Conservation (phyloP, 2,888 invertebrate genomes). For the Oxytorus armatus region DNA sequence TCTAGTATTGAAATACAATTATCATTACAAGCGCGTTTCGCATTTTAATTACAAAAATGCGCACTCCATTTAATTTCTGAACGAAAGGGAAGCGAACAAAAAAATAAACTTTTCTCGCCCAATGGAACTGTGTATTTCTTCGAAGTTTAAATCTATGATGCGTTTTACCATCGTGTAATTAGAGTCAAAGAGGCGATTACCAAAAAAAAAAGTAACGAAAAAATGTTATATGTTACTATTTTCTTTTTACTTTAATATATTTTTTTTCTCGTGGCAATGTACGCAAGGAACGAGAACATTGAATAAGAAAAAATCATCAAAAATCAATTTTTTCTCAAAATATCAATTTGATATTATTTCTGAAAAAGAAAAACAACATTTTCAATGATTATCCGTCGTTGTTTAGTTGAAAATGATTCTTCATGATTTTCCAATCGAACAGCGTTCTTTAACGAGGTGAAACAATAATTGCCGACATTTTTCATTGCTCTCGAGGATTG, state of each 20-base stretch:
- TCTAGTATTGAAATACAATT: too few relatives aligned
- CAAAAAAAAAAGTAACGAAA: not conserved
- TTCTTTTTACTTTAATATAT: not conserved
- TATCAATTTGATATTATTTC: not conserved
- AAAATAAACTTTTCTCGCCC: constrained; percentile 11
- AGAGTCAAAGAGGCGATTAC: constrained; percentile 20
- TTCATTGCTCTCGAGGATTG: too few relatives aligned
- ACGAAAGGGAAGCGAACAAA: not conserved
- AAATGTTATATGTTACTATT: constrained; percentile 34
- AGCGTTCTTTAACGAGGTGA: not conserved
- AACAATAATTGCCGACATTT: too few relatives aligned
- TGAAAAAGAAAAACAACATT: not conserved
- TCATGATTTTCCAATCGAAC: not conserved
- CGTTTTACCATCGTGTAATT: constrained; percentile 8
- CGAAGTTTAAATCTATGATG: constrained; percentile 24
- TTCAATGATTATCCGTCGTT: not conserved
- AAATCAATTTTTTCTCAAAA: not conserved
- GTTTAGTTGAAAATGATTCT: not conserved
- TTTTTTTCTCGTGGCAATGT: not conserved
- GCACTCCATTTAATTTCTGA: constrained; percentile 15
- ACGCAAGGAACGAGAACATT: not conserved
- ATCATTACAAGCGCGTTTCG: constrained; percentile 66
- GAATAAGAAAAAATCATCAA: not conserved
- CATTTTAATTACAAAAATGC: constrained; percentile 42
- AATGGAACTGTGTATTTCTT: constrained; percentile 9